Base-by-base conservation (phyloP, 2,113 vertebrate species). In the Brachypteracias leptosomus region DNA sequence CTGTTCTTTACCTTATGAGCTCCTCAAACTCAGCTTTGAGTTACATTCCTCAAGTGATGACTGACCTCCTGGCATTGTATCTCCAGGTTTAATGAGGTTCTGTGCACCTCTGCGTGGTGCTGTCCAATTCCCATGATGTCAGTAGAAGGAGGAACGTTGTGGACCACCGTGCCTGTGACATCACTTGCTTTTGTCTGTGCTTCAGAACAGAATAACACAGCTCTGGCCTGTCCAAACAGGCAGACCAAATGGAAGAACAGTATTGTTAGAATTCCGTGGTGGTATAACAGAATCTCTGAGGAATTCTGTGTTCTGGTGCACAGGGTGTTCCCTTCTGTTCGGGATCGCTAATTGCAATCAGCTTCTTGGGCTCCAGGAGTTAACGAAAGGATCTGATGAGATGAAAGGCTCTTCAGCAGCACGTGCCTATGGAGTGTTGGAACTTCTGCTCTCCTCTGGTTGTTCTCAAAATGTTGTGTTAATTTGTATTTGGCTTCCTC, bases 21-120 rank as follows among this genome's bases (percentile, higher is more conserved):
- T 47, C 13, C 36, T 44, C 29, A 16, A 47, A 8, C 61, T 21
- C 26, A 8, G 13, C 46, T 74, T 26, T 40, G 44, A 46, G 40
- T 29, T 44, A 40, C 1, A 1, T 35, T 88, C 4, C 5, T 21
- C 29, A 8, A 54, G 9, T 0, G 1, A 4, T 22, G 47, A 7
- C 20, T 61, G 55, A 10, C 38, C 54, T 6, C 29, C 18, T 1
- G 6, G 1, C 13, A 33, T 11, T 38, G 1, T 2, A 21, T 62
- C 57, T 11, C 38, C 57, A 28, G 44, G 3, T 47, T 25, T 42
- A 25, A 2, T 7, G 33, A 25, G 40, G 49, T n/a, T 55, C 61
- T 42, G 28, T 6, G 2, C 1, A 4, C 5, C 47, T 40, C 58
- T 63, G 62, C 3, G 5, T 3, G 1, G 4, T 2, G 4, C 20